These are phyloP conservation scores for Tachina fera DNA, from an alignment of 2,888 invertebrate species.

Conservation along the genomic window DNA sequence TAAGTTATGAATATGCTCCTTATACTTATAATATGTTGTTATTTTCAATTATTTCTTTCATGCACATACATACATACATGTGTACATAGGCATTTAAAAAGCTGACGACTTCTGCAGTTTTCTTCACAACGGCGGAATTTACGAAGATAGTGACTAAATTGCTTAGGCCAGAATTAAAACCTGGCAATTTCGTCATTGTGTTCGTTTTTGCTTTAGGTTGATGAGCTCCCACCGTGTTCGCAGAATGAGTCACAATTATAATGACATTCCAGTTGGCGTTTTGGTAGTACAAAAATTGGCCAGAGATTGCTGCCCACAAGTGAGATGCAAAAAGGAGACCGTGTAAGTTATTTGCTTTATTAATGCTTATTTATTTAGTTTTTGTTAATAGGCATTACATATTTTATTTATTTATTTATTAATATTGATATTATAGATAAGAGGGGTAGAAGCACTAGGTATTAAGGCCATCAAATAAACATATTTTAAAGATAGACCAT, in stretches of 20 bases:
- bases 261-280: conserved; percentile 87
- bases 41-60: not conserved
- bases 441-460: too few species aligned
- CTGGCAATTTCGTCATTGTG: conserved; percentile 45
- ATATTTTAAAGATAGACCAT: too few species aligned
- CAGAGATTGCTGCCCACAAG: conserved; percentile 85
- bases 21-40: not conserved
- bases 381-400: too few species aligned
- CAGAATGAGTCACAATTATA: conserved; percentile 85
- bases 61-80: too few species aligned
- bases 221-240: conserved; percentile 78
- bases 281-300: conserved; percentile 84
- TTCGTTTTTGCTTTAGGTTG: conserved; percentile 28
- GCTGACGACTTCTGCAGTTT: conserved; percentile 1
- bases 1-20: too few species aligned
- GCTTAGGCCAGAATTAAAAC: conserved; percentile 20
- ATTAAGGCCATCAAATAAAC: too few species aligned
- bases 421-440: too few species aligned
- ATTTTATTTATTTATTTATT: too few species aligned
- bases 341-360: conserved; percentile 84
- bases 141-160: not conserved
- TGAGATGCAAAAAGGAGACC: conserved; percentile 86
- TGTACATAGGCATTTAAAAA: conserved; percentile 13
- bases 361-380: too few species aligned
- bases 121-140: not conserved